Evolutionary conservation across 2,888 invertebrate species (phyloP), one percentile per base, ranked within the genome.

Genomic region (Anarsia innoxiella): DNA sequence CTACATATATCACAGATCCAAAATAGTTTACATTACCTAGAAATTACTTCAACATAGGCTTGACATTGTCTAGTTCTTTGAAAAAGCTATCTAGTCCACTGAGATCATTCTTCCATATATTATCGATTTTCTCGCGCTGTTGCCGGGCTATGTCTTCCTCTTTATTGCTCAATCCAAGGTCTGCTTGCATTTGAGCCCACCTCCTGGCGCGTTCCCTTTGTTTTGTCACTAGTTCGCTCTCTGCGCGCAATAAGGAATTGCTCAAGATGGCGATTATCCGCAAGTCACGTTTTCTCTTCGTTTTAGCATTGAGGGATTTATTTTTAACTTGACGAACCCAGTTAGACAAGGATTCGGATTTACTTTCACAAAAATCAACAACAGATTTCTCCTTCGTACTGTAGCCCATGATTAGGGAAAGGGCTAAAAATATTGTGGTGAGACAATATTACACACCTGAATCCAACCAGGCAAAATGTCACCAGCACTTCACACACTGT

Each of bases 51-150:
- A 63, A 54, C 51, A 69, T 43, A 48, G 86, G 86, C 56, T 89
- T 89, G 48, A 89, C 84, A 66, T 78, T 82, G 59, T 87, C 88
- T 60, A 90, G 71, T 69, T 89, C 86, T 51, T 82, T 85, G 85
- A 91, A 90, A 72, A 90, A 90, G 59, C 76, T 83, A 75, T 90
- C 88, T 66, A 91, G 66, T 55, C 88, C 88, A 66, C 85, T 86
- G 61, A 90, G 79, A 69, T 89, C 90, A 62, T 88, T 86, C 75
- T 83, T 83, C 86, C 86, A 86, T 58, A 84, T 51, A 59, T 70
- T 69, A 72, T 82, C 74, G 41, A 84, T 74, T 69, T 79, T 84
- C 59, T 80, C 75, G 42, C 67, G 72, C 36, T 78, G 70, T 57
- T 70, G 68, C 60, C 62, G 73, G 62, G 74, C 68, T 47, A 69